Conservation (phyloP, 92 coral and sea anemone genomes). For the Anthopleura xanthogrammica region DNA sequence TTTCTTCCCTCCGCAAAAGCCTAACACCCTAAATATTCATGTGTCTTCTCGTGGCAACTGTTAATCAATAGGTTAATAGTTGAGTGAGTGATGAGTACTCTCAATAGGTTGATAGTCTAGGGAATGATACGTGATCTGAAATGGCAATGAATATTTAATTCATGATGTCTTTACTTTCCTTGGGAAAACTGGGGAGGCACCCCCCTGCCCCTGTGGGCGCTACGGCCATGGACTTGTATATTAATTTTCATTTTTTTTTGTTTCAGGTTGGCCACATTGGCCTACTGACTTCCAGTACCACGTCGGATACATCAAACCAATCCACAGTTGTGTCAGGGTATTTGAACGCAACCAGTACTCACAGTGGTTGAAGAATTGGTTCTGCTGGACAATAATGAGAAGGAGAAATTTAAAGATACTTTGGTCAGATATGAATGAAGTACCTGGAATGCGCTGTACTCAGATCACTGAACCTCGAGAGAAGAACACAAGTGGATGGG, state of each 20-base stretch:
- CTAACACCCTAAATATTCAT: background rate
- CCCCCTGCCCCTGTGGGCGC: no score
- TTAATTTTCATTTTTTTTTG: background rate
- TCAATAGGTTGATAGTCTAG: no score
- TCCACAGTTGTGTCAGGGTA: conserved; percentile 6
- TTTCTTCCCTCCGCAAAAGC: background rate
- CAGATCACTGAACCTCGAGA: conserved; percentile 12
- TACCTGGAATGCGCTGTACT: conserved; percentile 26
- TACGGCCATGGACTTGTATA: no score
- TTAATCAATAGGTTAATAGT: no score
- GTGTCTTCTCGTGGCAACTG: no score
- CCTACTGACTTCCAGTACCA: conserved; percentile 16
- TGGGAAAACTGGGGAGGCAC: no score
- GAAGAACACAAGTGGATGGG: conserved; percentile 30
- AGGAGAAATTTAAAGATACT: conserved; percentile 7
- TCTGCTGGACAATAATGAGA: conserved; percentile 18
- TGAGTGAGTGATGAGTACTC: no score
- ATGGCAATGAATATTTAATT: no score
- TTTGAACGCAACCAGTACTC: conserved; percentile 21
- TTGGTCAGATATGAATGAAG: conserved; percentile 29
- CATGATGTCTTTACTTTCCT: no score
- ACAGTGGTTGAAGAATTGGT: conserved; percentile 18
- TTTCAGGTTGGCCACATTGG: conserved; percentile 28
- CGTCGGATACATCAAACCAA: background rate
- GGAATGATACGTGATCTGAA: no score